A percentile compares a stretch with the other conserved stretches of the same genome.
Evolutionary conservation across 2,113 vertebrate genomes (phyloP).

Genomic region (Anser cygnoides): DNA sequence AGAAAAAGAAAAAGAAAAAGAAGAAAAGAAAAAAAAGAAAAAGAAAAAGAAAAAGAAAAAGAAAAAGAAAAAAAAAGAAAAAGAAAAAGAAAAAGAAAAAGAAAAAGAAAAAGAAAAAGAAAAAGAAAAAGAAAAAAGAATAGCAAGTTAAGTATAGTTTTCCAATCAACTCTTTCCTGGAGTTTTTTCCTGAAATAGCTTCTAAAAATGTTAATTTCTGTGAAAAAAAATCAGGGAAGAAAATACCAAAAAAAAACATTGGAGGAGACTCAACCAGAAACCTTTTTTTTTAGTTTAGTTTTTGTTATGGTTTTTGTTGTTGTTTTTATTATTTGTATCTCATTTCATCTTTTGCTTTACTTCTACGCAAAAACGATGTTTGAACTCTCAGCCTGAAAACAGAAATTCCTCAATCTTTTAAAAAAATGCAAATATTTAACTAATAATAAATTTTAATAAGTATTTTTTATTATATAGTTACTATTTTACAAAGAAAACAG

Average conservation of each 20-base stretch:
- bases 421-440: neutral
- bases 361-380: neutral
- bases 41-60: too few relatives aligned
- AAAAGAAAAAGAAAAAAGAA: neutral
- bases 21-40: too few relatives aligned
- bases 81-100: accelerated
- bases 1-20: too few relatives aligned
- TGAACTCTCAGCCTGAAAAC: neutral
- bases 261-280: neutral
- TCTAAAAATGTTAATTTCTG: neutral
- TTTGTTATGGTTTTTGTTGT: neutral
- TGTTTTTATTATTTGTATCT: neutral
- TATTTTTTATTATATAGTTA: neutral
- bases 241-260: neutral
- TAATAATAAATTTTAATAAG: neutral
- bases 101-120: too few relatives aligned
- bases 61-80: too few relatives aligned
- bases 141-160: neutral
- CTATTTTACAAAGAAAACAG: neutral
- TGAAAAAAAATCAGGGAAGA: neutral
- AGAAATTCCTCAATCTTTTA: neutral
- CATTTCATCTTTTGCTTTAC: neutral
- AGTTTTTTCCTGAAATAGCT: neutral
- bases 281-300: neutral
- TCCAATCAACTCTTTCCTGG: neutral